These are phyloP conservation scores for Siderastrea radians DNA, from an alignment of 92 coral and sea anemone species.

Conservation along the genomic window DNA sequence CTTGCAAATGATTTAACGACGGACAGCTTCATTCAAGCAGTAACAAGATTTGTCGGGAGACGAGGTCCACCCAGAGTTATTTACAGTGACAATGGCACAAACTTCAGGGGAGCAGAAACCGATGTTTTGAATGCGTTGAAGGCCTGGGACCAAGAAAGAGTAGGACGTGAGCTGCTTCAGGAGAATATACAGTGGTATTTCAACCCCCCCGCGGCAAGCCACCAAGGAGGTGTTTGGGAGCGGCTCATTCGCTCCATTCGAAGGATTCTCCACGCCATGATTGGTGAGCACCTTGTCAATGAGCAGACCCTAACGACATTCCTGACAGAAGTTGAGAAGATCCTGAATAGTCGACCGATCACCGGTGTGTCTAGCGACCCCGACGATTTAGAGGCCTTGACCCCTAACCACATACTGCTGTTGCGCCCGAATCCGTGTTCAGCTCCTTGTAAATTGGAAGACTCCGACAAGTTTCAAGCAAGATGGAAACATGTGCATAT, in stretches of 20 bases:
- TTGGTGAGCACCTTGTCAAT: constrained; percentile 60
- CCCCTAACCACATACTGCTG: constrained; percentile 59
- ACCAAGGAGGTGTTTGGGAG: constrained; percentile 78
- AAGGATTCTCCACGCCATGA: constrained; percentile 60
- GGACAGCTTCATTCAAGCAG: constrained; percentile 73
- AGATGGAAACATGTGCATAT: constrained; percentile 70
- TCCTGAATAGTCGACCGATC: constrained; percentile 66
- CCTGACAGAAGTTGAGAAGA: constrained; percentile 68
- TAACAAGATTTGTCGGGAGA: constrained; percentile 67
- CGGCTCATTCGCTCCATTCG: constrained; percentile 65
- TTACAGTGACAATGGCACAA: constrained; percentile 80
- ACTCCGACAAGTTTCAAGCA: constrained; percentile 46
- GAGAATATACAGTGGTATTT: constrained; percentile 55
- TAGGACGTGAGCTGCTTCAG: constrained; percentile 36
- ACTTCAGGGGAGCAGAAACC: constrained; percentile 67
- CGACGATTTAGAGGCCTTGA: constrained; percentile 58
- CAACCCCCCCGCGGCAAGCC: constrained; percentile 79
- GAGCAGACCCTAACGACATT: constrained; percentile 64
- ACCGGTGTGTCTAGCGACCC: constrained; percentile 69
- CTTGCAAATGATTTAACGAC: constrained; percentile 62
- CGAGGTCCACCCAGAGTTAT: constrained; percentile 72
- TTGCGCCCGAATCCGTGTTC: constrained; percentile 37
- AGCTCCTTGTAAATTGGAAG: constrained; percentile 37
- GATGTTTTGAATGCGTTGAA: constrained; percentile 66
- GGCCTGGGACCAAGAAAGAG: constrained; percentile 69